phyloP scores from a whole-genome alignment of 2,888 invertebrate genomes.

The Polietes domitor region DNA sequence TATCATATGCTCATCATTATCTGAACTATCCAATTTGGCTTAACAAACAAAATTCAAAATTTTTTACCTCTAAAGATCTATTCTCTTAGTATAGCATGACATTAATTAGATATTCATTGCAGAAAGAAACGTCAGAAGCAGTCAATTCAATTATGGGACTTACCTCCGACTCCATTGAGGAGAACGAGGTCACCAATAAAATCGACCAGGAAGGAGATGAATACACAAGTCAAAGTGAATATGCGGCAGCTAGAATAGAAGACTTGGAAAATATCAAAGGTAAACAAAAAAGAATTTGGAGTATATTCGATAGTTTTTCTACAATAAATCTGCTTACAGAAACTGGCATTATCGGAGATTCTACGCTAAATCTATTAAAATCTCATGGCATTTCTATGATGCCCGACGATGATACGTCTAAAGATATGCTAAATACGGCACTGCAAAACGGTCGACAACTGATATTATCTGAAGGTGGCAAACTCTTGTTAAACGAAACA shows the following conservation, averaged over 20 bases:
- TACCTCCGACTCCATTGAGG: slow-evolving; percentile 64
- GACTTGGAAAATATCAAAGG: slow-evolving; percentile 71
- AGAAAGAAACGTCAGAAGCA: slow-evolving; percentile 80
- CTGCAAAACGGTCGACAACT: slow-evolving; percentile 93
- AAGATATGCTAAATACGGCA: slow-evolving; percentile 88
- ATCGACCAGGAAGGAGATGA: slow-evolving; percentile 71
- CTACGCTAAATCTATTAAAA: slow-evolving; percentile 86
- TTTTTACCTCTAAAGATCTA: slow-evolving; percentile 21
- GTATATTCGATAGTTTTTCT: neutral
- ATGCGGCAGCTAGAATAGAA: slow-evolving; percentile 67
- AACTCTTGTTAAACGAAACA: slow-evolving; percentile 85
- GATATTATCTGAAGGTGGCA: slow-evolving; percentile 91
- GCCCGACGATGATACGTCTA: slow-evolving; percentile 87
- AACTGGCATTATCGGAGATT: slow-evolving; percentile 73
- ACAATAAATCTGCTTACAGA: slow-evolving; percentile 67
- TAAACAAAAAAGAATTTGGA: slow-evolving; percentile 29
- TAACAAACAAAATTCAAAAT: slow-evolving; percentile 48
- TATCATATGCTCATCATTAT: neutral
- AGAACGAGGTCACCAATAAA: slow-evolving; percentile 66
- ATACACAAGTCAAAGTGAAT: slow-evolving; percentile 62
- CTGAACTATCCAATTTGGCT: slow-evolving; percentile 38
- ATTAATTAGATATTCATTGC: slow-evolving; percentile 48
- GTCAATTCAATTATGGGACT: slow-evolving; percentile 79
- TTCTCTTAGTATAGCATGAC: neutral
- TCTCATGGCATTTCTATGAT: slow-evolving; percentile 94